Conservation (phyloP, 2,113 vertebrate species). For the Hyaena hyaena region DNA sequence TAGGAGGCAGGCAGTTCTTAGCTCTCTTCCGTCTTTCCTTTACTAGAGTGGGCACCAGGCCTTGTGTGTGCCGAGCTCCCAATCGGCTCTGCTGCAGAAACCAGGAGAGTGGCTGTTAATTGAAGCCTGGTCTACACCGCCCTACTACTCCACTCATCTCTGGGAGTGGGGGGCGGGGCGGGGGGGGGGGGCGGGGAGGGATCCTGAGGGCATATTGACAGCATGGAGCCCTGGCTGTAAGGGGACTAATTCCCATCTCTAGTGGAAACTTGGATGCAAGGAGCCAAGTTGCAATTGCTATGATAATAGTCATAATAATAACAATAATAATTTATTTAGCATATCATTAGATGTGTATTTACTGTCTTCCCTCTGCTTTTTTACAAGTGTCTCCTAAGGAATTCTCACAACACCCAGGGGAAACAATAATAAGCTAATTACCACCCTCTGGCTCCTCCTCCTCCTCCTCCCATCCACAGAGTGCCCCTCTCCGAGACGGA, state of each 20-base stretch:
- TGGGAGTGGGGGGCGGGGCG: neutral
- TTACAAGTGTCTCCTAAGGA: constrained; percentile 78
- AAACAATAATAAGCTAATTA: constrained; percentile 80
- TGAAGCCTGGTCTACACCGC: constrained; percentile 50
- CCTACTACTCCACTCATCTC: constrained; percentile 55
- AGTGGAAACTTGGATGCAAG: constrained; percentile 65
- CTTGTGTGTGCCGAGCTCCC: neutral
- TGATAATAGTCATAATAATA: constrained; percentile 82
- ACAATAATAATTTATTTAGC: constrained; percentile 85
- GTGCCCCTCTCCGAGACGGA: constrained; percentile 50
- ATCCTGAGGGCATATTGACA: constrained; percentile 26
- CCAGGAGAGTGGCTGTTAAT: neutral
- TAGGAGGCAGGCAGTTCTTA: neutral
- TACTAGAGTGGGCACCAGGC: neutral
- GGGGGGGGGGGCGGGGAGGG: too few relatives aligned
- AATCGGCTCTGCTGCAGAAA: neutral
- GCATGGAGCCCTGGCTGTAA: constrained; percentile 19
- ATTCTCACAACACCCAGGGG: constrained; percentile 81
- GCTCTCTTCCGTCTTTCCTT: neutral
- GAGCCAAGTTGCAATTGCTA: constrained; percentile 76
- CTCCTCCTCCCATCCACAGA: constrained; percentile 47
- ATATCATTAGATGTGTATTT: constrained; percentile 84
- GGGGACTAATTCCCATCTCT: constrained; percentile 71
- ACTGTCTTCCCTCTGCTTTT: constrained; percentile 76
- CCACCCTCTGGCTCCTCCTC: constrained; percentile 52